Percentiles rank a stretch among this genome's conserved stretches.
These are phyloP conservation scores for Lapara coniferarum DNA, from an alignment of 2,888 invertebrate genomes.

Conservation along the genomic window DNA sequence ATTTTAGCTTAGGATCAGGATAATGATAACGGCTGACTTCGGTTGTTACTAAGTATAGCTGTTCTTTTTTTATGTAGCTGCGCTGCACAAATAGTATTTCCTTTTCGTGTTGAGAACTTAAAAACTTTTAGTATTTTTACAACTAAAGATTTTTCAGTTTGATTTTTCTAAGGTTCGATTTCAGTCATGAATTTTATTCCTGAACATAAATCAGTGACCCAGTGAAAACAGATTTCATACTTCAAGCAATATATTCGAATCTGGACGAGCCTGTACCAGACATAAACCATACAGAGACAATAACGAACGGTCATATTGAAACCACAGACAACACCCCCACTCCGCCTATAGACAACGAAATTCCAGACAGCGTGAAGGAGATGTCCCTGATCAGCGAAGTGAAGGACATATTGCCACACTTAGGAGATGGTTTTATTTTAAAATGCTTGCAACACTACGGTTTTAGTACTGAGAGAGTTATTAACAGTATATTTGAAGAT, in stretches of 20 bases:
- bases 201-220: conserved; percentile 69
- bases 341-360: conserved; percentile 58
- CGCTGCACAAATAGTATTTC: too few species aligned
- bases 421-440: conserved; percentile 90
- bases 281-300: conserved; percentile 34
- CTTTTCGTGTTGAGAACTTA: too few species aligned
- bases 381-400: conserved; percentile 85
- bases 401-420: conserved; percentile 90
- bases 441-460: conserved; percentile 90
- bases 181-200: conserved; percentile 30
- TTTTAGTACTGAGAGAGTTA: conserved; percentile 89
- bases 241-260: conserved; percentile 79
- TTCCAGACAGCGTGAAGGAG: conserved; percentile 71
- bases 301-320: conserved; percentile 59
- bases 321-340: conserved; percentile 43
- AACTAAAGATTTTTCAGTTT: too few species aligned
- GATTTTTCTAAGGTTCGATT: background rate
- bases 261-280: conserved; percentile 69
- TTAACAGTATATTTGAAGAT: conserved; percentile 92
- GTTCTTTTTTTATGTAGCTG: too few species aligned
- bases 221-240: conserved; percentile 81
- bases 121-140: too few species aligned
- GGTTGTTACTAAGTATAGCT: too few species aligned
- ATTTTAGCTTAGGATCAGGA: too few species aligned
- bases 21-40: too few species aligned